Conservation (phyloP, 92 coral and sea anemone species). For the Chrysogorgia sp. region DNA sequence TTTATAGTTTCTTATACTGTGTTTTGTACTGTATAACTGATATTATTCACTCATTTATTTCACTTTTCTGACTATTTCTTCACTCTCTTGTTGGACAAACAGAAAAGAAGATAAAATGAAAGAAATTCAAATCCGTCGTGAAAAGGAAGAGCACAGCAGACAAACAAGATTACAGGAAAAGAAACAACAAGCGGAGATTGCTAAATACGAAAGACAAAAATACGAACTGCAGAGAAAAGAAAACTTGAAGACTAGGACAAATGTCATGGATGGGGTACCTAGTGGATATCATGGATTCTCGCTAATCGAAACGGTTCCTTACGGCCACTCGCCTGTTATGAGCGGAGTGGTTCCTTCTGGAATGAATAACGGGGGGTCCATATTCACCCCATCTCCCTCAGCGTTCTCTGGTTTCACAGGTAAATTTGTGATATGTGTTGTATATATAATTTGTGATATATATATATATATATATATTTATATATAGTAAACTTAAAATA, state of each 20-base stretch:
- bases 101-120: conserved; percentile 84
- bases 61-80: not conserved
- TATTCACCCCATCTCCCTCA: not conserved
- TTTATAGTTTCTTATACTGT: not conserved
- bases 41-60: not conserved
- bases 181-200: conserved; percentile 46
- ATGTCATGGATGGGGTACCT: not conserved
- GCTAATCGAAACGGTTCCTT: not conserved
- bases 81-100: not conserved
- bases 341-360: not conserved
- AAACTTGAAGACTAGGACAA: not conserved
- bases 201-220: conserved; percentile 42
- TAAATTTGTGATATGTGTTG: not conserved
- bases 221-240: conserved; percentile 18
- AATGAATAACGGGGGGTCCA: conserved; percentile 12
- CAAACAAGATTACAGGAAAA: conserved; percentile 64
- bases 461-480: not conserved
- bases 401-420: conserved; percentile 39
- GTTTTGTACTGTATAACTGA: not conserved
- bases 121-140: conserved; percentile 60
- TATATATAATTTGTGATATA: too few relatives aligned
- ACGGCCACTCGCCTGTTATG: not conserved
- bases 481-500: too few relatives aligned
- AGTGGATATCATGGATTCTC: conserved; percentile 73
- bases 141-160: conserved; percentile 53